phyloP scores from a whole-genome alignment of 2,113 vertebrate species.

The Reinhardtius hippoglossoides region DNA sequence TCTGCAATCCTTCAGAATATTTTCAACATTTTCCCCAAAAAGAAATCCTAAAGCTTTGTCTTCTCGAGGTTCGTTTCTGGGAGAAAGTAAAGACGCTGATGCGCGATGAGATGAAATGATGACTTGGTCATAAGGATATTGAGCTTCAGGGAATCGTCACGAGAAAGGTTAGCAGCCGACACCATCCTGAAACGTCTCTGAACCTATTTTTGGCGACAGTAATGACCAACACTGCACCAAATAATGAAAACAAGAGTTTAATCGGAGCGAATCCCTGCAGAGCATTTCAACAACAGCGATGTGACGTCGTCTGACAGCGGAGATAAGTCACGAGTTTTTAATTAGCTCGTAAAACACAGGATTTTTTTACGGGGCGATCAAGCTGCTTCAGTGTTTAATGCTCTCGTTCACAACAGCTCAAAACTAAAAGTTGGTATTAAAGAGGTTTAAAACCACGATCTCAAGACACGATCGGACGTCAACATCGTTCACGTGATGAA shows the following conservation, averaged over 20 bases:
- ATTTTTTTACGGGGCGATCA: not conserved
- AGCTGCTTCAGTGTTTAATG: slow-evolving; percentile 19
- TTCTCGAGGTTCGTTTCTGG: too few relatives aligned
- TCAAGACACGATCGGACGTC: too few relatives aligned
- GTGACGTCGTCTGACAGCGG: not conserved
- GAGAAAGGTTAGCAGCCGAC: not conserved
- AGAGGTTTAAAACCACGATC: not conserved
- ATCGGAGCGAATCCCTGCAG: not conserved
- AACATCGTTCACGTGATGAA: not conserved
- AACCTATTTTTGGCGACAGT: not conserved
- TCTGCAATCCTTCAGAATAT: too few relatives aligned
- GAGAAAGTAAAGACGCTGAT: too few relatives aligned
- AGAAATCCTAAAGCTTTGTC: not conserved
- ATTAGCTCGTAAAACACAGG: slow-evolving; percentile 35
- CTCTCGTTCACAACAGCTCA: not conserved
- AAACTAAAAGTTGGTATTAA: not conserved
- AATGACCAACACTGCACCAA: not conserved
- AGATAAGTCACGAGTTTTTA: slow-evolving; percentile 32
- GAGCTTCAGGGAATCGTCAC: not conserved
- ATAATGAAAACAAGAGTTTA: not conserved
- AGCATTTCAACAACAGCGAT: not conserved
- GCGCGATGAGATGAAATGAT: too few relatives aligned
- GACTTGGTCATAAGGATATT: not conserved
- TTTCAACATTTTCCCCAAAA: too few relatives aligned
- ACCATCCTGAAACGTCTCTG: too few relatives aligned